Evolutionary conservation across 2,797 vertebrate genomes (phyloP), one percentile per base, ranked within the genome.

Genomic region (Clarias platycephalus): DNA sequence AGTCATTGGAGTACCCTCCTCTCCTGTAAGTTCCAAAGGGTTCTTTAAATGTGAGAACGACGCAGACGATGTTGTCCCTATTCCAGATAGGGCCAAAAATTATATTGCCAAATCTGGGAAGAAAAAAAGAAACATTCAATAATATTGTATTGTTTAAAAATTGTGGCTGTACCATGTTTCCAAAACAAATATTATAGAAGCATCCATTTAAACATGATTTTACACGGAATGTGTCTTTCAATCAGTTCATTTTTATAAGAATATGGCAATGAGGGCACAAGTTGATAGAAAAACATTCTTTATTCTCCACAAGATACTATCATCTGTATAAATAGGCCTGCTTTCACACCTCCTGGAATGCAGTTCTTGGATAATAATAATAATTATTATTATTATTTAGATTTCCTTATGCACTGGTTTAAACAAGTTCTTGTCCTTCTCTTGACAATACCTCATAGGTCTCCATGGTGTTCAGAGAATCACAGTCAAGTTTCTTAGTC

Each of bases 21-120:
- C 97, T 95, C 12, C 97, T 97, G 90, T 97, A 95, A 0, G 97
- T 97, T 80, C 97, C 97, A 7, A 98, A 99, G 0, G 97, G 97
- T 89, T 98, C 97, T 92, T 99, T 99, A 89, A 98, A 99, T 76
- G 97, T 97, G 66, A 99, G 92, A 44, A 98, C 94, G 0, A 99
- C 96, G 1, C 96, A 96, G 75, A 97, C 96, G 0, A 98, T 91
- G 0, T 95, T 97, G 91, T 99, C 97, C 15, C 97, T 93, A 91
- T 97, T 97, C 97, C 97, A 99, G 89, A 98, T 96, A 0, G 97
- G 97, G 2, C 96, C 95, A 0, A 99, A 99, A 89, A 99, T 97
- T 22, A 97, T 92, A 90, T 99, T 99, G n/a, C 97, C 97, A 86
- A 99, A 98, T 91, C 97, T 98, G 74, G 31, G 20, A 20, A 37